Evolutionary conservation across 2,888 invertebrate species (phyloP), one percentile per base, ranked within the genome.

Genomic region (Venustoraphidia nigricollis): DNA sequence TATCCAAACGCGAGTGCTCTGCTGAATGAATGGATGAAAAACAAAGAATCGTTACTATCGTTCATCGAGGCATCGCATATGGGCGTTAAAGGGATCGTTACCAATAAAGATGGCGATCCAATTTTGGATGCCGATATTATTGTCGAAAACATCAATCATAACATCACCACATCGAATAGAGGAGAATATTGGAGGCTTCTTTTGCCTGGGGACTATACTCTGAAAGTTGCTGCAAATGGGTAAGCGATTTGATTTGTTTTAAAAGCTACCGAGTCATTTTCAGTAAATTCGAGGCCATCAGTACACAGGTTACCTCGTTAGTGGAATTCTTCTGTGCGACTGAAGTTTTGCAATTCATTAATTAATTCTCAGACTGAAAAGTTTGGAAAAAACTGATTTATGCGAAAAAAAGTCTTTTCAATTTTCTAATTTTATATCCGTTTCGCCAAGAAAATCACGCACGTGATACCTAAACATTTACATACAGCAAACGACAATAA

Each of bases 101-200:
- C 65, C 1, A 82, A 87, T 59, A 67, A 70, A 6, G 66, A 72
- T 8, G 78, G 78, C 0, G 64, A 71, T 34, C 79, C 83, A 1
- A 69, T 93, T 10, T 68, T 77, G 62, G 79, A 80, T 59, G 96
- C 91, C 0, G 73, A 75, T 53, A 76, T 98, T 42, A 66, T 72
- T 34, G 82, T 97, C 2, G 71, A 76, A 40, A 86, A 86, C 1
- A 81, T 93, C 50, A 70, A 80, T 44, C 93, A 96, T 63, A 77
- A 81, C 47, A 75, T 97, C 10, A 76, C 76, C 2, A 83, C 89
- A 0, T 86, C 89, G 0, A 71, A 73, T 40, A 71, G 77, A 14
- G 98, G 98, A 6, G 92, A 95, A 65, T 98, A 83, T 68, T 98
- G 97, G 96, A 74, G 98, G 51, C 70, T 98, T 44, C 70, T 98